phyloP scores from a whole-genome alignment of 2,888 invertebrate species.

The Volucella inflata region DNA sequence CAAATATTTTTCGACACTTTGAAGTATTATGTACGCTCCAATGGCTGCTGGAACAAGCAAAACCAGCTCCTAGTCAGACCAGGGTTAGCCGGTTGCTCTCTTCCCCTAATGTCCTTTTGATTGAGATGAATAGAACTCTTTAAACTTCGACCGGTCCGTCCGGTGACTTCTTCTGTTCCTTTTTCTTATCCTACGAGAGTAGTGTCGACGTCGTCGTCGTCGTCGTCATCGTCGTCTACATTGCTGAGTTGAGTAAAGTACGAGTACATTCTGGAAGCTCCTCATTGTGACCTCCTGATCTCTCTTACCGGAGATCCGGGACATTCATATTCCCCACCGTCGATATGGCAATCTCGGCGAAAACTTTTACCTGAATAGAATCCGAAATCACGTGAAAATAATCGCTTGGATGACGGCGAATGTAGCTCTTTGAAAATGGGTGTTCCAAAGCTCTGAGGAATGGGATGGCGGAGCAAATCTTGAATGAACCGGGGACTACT shows the following conservation, averaged over 20 bases:
- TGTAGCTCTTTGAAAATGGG: conserved; percentile 26
- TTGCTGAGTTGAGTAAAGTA: not conserved
- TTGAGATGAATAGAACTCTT: conserved; percentile 71
- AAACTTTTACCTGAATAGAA: conserved; percentile 72
- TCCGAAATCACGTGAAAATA: conserved; percentile 73
- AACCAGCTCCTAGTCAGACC: not conserved
- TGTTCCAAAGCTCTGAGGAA: conserved; percentile 16
- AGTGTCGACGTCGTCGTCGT: conserved; percentile 27
- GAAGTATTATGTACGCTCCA: conserved; percentile 13
- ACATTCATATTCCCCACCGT: conserved; percentile 47
- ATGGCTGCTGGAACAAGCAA: not conserved
- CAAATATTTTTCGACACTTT: conserved; percentile 50
- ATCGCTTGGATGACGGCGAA: conserved; percentile 67
- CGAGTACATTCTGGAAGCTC: not conserved
- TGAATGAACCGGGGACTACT: conserved; percentile 12
- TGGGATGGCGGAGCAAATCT: conserved; percentile 37
- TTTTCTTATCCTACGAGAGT: too few species aligned
- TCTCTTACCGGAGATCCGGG: conserved; percentile 43
- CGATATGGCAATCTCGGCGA: conserved; percentile 53
- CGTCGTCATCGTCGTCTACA: conserved; percentile 23
- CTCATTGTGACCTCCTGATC: not conserved
- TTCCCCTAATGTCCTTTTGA: conserved; percentile 60
- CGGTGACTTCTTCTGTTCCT: not conserved
- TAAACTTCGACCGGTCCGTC: conserved; percentile 55
- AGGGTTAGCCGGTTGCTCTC: not conserved